phyloP scores from a whole-genome alignment of 1,140 invertebrate species.

The Centruroides sculpturatus region DNA sequence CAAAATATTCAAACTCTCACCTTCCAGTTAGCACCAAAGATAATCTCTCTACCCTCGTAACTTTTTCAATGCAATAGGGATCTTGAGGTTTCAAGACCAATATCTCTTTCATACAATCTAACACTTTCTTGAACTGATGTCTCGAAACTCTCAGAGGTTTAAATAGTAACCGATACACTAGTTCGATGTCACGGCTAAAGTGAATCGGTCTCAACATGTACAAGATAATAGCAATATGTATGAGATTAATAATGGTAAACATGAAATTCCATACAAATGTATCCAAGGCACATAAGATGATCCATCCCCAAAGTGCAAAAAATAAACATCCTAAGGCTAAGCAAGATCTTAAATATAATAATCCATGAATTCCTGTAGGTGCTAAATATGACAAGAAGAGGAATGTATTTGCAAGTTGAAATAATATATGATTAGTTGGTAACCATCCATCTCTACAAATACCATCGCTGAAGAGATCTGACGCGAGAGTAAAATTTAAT shows the following conservation, averaged over 20 bases:
- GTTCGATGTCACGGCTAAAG: constrained; percentile 68
- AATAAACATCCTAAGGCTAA: constrained; percentile 61
- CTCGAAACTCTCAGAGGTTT: constrained; percentile 62
- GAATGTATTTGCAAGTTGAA: constrained; percentile 61
- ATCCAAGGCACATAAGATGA: constrained; percentile 66
- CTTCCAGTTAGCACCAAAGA: constrained; percentile 73
- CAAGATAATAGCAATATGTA: constrained; percentile 62
- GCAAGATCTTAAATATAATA: constrained; percentile 57
- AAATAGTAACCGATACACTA: constrained; percentile 69
- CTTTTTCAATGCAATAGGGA: constrained; percentile 74
- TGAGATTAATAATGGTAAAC: constrained; percentile 64
- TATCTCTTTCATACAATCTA: constrained; percentile 66
- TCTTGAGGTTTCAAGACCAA: constrained; percentile 63
- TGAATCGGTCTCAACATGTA: constrained; percentile 65
- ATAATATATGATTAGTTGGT: constrained; percentile 17
- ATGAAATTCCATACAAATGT: constrained; percentile 71
- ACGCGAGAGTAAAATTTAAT: too few species aligned
- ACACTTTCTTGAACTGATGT: constrained; percentile 62
- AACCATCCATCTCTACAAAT: constrained; percentile 1
- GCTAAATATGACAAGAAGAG: constrained; percentile 64
- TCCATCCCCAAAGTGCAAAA: constrained; percentile 64
- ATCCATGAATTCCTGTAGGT: constrained; percentile 57
- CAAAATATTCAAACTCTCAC: constrained; percentile 38
- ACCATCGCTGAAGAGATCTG: background rate
- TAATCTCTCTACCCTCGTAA: constrained; percentile 71